phyloP scores from a whole-genome alignment of 2,888 invertebrate species.

The Nudaria mundana region DNA sequence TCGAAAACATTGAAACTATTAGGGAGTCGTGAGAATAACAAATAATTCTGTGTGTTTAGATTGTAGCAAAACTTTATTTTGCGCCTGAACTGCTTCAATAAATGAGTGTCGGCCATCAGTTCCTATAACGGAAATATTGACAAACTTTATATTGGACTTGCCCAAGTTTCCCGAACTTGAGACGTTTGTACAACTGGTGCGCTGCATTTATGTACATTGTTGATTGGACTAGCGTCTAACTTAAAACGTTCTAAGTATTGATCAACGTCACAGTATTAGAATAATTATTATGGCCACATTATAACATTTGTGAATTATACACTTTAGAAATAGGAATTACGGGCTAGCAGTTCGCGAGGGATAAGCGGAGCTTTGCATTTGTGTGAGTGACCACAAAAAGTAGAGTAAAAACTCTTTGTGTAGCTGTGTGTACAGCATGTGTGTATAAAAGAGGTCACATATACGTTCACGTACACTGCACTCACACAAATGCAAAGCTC shows the following conservation, averaged over 20 bases:
- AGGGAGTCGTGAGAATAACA: slow-evolving; percentile 14
- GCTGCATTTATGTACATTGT: slow-evolving; percentile 19
- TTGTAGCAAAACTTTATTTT: slow-evolving; percentile 60
- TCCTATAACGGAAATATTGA: slow-evolving; percentile 65
- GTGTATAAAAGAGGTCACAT: too few relatives aligned
- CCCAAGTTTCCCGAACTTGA: slow-evolving; percentile 40
- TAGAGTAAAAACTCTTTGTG: too few relatives aligned
- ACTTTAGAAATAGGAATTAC: too few relatives aligned
- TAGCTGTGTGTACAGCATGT: too few relatives aligned
- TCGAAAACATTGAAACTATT: not conserved
- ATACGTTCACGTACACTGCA: too few relatives aligned
- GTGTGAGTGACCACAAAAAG: too few relatives aligned
- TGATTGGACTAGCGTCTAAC: not conserved
- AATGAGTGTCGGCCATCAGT: slow-evolving; percentile 59
- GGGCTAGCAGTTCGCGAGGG: too few relatives aligned
- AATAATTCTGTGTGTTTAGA: slow-evolving; percentile 22
- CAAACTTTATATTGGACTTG: slow-evolving; percentile 68
- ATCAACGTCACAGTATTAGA: too few relatives aligned
- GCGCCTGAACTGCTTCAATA: slow-evolving; percentile 62
- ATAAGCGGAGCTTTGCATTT: too few relatives aligned
- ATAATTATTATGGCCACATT: too few relatives aligned
- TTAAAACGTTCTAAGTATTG: not conserved
- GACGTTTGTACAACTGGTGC: slow-evolving; percentile 22
- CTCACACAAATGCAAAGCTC: too few relatives aligned
- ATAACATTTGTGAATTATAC: too few relatives aligned